Base-by-base conservation (phyloP, 2,113 vertebrate species). In the Anser cygnoides region DNA sequence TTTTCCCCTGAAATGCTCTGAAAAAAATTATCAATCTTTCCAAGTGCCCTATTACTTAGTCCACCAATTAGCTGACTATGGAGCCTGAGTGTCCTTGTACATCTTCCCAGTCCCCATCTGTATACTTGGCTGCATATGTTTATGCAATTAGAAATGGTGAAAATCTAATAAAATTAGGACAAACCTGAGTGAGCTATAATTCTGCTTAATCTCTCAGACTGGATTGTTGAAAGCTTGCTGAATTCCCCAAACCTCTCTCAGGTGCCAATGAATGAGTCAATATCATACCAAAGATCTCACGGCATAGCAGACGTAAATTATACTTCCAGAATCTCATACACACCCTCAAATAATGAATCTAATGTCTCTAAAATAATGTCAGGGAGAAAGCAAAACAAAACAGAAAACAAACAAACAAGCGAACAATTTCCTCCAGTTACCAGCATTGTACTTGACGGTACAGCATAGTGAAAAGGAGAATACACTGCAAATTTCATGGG, bases 141-240 rank as follows among this genome's bases (percentile, higher is more conserved):
- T 94, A 93, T 91, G 87, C 84, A 95, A 91, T 94, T 94, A 92
- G 81, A 95, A 96, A 92, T 87, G 41, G 89, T 85, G 74, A 89
- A 97, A 96, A 92, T 93, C 63, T 93, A 95, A 93, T 95, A 92
- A 95, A 96, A 97, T 94, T 82, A 93, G 81, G 87, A 89, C 71
- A 91, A 96, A 96, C 63, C 71, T 93, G 75, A 93, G 54, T 13
- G 46, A 92, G n/a, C n/a, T 68, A 59, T 92, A 95, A 89, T 96
- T 96, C 91, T 96, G 89, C 84, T 94, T 94, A 93, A 94, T 92
- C 84, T 93, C 84, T 91, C 92, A 74, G 80, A 91, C 84, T 85
- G 84, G 71, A 96, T 77, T 92, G 86, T 62, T 94, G 93, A 94
- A 92, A 94, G 76, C 72, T 87, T 94, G 84, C 92, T 96, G 92